A percentile compares a stretch with the other conserved stretches of the same genome.
Conservation (phyloP, 64 coral and sea anemone species). For the Stichodactyla mertensii region DNA sequence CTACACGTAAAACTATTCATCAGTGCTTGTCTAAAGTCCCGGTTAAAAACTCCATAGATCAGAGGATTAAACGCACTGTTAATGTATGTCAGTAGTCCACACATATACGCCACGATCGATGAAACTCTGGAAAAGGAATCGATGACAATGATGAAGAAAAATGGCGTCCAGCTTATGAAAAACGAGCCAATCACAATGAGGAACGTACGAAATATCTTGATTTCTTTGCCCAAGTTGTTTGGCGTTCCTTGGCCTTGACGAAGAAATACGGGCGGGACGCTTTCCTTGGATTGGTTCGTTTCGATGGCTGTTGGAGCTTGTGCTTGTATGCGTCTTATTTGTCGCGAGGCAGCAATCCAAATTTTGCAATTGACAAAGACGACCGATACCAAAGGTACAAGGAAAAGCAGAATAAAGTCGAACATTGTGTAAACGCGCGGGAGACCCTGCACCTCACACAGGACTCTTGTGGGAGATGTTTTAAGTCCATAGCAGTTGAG, state of each 20-base stretch:
- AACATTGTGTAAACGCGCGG: neutral
- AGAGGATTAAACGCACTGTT: slow-evolving; percentile 17
- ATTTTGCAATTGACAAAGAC: slow-evolving; percentile 1
- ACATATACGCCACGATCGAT: neutral
- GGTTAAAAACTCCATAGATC: slow-evolving; percentile 25
- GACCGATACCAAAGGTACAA: neutral
- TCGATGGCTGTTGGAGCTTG: neutral
- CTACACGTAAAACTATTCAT: neutral
- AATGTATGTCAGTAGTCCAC: neutral
- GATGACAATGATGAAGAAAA: neutral
- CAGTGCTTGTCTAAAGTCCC: slow-evolving; percentile 11
- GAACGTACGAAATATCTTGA: slow-evolving; percentile 8
- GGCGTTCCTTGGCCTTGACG: neutral
- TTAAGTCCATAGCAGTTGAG: neutral
- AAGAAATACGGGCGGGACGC: neutral
- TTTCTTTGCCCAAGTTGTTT: neutral
- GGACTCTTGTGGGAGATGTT: neutral
- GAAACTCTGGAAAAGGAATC: neutral
- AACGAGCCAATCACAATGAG: slow-evolving; percentile 14
- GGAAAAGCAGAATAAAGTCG: neutral
- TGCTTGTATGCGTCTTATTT: neutral
- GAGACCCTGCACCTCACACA: neutral
- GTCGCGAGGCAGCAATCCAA: neutral
- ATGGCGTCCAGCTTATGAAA: neutral
- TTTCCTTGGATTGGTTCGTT: neutral